Conservation (phyloP, 2,888 invertebrate genomes). For the Boloria euphrosyne region DNA sequence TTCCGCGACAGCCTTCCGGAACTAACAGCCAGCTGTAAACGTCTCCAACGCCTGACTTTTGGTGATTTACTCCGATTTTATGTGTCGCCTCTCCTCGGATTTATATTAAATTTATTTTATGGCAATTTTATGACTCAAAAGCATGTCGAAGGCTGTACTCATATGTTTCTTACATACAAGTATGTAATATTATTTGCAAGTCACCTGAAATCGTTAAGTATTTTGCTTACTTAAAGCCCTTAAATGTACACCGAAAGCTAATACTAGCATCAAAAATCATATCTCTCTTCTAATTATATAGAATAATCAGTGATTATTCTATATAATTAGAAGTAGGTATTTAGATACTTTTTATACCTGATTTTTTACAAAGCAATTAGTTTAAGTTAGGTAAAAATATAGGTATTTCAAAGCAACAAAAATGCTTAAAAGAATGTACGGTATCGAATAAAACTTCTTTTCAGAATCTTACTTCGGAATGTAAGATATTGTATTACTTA, state of each 20-base stretch:
- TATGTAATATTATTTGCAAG: conserved; percentile 25
- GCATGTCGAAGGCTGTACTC: conserved; percentile 64
- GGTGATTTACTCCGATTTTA: conserved; percentile 81
- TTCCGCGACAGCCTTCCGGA: conserved; percentile 60
- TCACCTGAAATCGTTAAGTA: not conserved
- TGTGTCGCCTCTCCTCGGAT: conserved; percentile 74
- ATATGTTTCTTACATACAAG: conserved; percentile 46
- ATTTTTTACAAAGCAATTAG: too few species aligned
- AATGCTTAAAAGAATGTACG: conserved; percentile 25
- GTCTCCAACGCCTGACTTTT: conserved; percentile 77
- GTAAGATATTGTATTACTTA: conserved; percentile 14
- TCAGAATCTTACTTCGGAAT: not conserved
- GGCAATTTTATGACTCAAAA: conserved; percentile 72
- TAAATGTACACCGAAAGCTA: too few species aligned
- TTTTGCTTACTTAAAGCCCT: too few species aligned
- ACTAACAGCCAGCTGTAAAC: conserved; percentile 79
- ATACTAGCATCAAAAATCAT: too few species aligned
- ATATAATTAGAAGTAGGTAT: too few species aligned
- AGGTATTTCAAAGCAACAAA: conserved; percentile 25
- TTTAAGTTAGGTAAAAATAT: too few species aligned
- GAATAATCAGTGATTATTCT: too few species aligned
- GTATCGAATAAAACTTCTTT: not conserved
- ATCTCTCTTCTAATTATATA: too few species aligned
- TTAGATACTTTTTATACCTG: too few species aligned
- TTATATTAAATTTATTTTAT: conserved; percentile 80